Evolutionary conservation across 2,797 vertebrate genomes (phyloP).

Genomic region (Hoplostethus mediterraneus): DNA sequence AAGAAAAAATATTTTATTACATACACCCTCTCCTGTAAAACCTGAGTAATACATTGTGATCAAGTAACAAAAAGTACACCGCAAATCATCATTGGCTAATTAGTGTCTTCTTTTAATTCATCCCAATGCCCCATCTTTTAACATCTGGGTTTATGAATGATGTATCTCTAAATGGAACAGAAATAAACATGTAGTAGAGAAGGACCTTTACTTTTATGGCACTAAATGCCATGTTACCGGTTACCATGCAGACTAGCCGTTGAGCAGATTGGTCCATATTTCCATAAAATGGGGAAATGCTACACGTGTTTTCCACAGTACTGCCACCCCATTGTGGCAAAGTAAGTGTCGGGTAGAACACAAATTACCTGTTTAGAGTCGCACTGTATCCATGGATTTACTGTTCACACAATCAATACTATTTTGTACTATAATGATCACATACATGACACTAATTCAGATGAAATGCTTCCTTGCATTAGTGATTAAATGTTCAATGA

Average conservation of each 20-base stretch:
- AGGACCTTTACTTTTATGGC: constrained; percentile 28
- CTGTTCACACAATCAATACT: constrained; percentile 17
- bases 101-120: not conserved
- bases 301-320: constrained; percentile 46
- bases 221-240: constrained; percentile 11
- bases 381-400: constrained; percentile 24
- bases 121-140: no score
- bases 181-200: not conserved
- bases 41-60: constrained; percentile 53
- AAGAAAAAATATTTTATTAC: constrained; percentile 18
- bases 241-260: constrained; percentile 28
- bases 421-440: constrained; percentile 6
- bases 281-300: constrained; percentile 59
- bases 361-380: constrained; percentile 50
- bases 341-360: constrained; percentile 35
- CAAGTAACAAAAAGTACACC: constrained; percentile 40
- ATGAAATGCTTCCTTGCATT: constrained; percentile 18
- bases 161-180: not conserved
- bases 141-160: not conserved
- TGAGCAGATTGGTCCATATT: constrained; percentile 22
- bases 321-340: not conserved
- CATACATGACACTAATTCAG: constrained; percentile 11
- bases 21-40: constrained; percentile 44
- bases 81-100: constrained; percentile 42
- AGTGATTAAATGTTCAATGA: constrained; percentile 5